These are phyloP conservation scores for Melangyna quadrimaculata DNA, from an alignment of 2,888 invertebrate genomes.

Conservation along the genomic window DNA sequence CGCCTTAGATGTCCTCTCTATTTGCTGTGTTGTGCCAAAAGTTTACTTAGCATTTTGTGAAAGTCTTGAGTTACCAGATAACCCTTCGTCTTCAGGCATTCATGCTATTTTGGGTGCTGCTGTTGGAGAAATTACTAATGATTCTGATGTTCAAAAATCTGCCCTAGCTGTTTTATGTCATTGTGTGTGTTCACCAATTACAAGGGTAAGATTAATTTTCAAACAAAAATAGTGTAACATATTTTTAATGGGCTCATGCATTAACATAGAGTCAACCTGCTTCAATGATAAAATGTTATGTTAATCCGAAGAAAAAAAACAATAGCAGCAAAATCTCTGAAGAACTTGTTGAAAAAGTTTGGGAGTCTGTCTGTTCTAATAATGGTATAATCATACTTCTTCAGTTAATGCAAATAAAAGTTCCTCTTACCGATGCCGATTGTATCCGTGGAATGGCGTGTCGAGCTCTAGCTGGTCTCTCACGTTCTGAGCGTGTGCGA, in stretches of 20 bases:
- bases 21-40: constrained; percentile 94
- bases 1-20: constrained; percentile 92
- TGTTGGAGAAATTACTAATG: constrained; percentile 94
- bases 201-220: constrained; percentile 83
- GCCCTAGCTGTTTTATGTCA: constrained; percentile 95
- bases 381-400: constrained; percentile 98
- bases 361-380: constrained; percentile 96
- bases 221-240: not conserved
- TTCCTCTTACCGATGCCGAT: constrained; percentile 98
- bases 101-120: constrained; percentile 93
- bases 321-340: constrained; percentile 86
- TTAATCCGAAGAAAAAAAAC: constrained; percentile 80
- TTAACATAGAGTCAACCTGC: constrained; percentile 74
- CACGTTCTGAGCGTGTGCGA: constrained; percentile 94
- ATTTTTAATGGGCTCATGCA: not conserved
- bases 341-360: constrained; percentile 94
- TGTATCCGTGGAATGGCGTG: constrained; percentile 96
- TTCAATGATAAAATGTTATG: constrained; percentile 74
- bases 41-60: constrained; percentile 89
- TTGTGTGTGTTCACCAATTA: constrained; percentile 95
- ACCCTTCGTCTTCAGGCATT: constrained; percentile 88
- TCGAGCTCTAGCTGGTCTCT: constrained; percentile 94
- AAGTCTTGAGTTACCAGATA: constrained; percentile 89
- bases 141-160: constrained; percentile 95
- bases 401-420: constrained; percentile 93